Evolutionary conservation across 2,113 vertebrate species (phyloP).

Genomic region (Eptesicus fuscus): DNA sequence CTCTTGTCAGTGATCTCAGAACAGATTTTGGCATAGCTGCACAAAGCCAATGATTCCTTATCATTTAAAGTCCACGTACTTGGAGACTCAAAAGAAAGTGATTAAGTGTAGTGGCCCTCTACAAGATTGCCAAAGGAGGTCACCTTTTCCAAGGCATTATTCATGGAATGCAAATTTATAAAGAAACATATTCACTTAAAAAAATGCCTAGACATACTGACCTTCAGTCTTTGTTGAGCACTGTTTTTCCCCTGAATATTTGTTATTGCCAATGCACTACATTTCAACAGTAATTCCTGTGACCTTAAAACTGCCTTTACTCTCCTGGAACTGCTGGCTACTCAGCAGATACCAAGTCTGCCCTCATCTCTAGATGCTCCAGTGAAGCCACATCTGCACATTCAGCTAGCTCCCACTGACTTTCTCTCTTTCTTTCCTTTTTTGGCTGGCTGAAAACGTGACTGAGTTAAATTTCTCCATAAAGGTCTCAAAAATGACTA

Average conservation of each 20-base stretch:
- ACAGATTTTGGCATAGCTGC: not conserved
- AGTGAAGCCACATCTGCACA: constrained; percentile 76
- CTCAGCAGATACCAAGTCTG: constrained; percentile 76
- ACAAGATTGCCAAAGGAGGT: constrained; percentile 20
- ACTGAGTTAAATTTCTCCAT: constrained; percentile 71
- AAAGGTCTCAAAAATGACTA: constrained; percentile 76
- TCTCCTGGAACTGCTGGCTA: constrained; percentile 77
- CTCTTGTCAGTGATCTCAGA: not conserved
- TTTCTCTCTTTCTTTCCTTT: constrained; percentile 21
- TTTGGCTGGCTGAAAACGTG: constrained; percentile 65
- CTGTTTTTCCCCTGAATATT: constrained; percentile 42
- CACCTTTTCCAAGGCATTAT: constrained; percentile 34
- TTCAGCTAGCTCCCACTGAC: constrained; percentile 75
- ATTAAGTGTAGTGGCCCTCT: constrained; percentile 5
- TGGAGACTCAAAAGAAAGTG: not conserved
- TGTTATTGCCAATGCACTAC: constrained; percentile 30
- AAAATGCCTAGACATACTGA: constrained; percentile 42
- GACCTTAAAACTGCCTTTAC: constrained; percentile 81
- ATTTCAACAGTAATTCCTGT: constrained; percentile 67
- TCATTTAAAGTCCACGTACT: not conserved
- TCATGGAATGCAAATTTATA: constrained; percentile 53
- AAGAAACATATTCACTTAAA: constrained; percentile 49
- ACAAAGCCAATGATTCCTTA: constrained; percentile 17
- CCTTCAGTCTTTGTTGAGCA: constrained; percentile 44
- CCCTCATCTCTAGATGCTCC: constrained; percentile 77